A percentile compares a stretch with the other conserved stretches of the same genome.
phyloP scores from a whole-genome alignment of 2,888 invertebrate species.

The Resseliella maxima region DNA sequence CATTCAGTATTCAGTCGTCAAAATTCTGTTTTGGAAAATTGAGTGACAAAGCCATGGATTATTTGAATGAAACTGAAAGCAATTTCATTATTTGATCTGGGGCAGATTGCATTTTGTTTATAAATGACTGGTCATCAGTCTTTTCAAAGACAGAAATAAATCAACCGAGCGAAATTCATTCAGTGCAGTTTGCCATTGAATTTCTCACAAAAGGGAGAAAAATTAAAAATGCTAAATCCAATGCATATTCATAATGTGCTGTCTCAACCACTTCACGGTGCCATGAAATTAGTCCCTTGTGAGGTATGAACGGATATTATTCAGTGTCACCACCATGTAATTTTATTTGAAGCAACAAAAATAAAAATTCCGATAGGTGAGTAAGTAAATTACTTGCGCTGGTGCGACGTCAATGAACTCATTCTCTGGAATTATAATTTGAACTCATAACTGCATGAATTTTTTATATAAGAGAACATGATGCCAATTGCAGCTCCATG shows the following conservation, averaged over 20 bases:
- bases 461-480: no score
- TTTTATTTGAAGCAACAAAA: constrained; percentile 8
- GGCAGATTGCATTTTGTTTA: constrained; percentile 8
- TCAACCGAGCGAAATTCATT: background rate
- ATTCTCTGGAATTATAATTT: background rate
- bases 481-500: no score
- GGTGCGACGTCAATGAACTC: background rate
- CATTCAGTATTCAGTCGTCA: no score
- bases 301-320: background rate
- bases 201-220: background rate
- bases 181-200: background rate
- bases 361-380: background rate
- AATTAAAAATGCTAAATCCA: constrained; percentile 12
- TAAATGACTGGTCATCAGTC: constrained; percentile 39
- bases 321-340: background rate
- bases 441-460: no score
- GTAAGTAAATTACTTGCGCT: background rate
- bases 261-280: background rate
- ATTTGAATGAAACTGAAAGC: background rate
- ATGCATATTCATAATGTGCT: constrained; percentile 8
- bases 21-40: background rate
- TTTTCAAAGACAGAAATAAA: constrained; percentile 5
- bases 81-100: background rate
- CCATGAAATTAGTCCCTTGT: background rate
- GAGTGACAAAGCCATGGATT: background rate